Percentiles rank a stretch among this genome's conserved stretches.
phyloP scores from a whole-genome alignment of 2,797 vertebrate genomes.

The Lithobates sylvaticus region DNA sequence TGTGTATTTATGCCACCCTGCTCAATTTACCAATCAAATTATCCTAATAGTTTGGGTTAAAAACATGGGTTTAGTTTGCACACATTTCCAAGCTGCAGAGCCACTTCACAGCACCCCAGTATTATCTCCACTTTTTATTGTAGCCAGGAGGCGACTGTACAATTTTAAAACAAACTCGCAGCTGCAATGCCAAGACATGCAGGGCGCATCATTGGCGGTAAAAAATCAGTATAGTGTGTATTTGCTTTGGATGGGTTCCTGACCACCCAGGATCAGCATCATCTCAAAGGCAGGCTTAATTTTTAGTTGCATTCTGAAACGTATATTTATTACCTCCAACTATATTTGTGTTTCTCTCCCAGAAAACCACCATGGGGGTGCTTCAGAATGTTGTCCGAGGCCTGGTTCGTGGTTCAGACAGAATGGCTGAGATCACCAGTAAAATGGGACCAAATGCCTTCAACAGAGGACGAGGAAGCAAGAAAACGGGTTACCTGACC shows the following conservation, averaged over 20 bases:
- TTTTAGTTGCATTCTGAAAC: not conserved
- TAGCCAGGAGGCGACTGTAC: too few species aligned
- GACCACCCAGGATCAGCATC: not conserved
- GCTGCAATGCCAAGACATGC: too few species aligned
- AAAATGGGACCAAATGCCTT: slow-evolving; percentile 87
- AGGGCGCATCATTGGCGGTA: too few species aligned
- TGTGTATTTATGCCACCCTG: too few species aligned
- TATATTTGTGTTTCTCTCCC: not conserved
- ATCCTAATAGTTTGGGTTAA: too few species aligned
- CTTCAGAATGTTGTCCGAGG: slow-evolving; percentile 81
- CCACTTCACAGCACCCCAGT: too few species aligned
- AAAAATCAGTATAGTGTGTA: not conserved
- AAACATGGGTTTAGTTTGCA: too few species aligned
- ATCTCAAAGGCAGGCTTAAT: not conserved
- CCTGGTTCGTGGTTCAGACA: slow-evolving; percentile 87
- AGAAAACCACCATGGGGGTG: slow-evolving; percentile 81
- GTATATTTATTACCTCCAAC: not conserved
- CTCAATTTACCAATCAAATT: too few species aligned
- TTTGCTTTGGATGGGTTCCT: not conserved
- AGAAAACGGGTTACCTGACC: slow-evolving; percentile 75
- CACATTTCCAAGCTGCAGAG: too few species aligned
- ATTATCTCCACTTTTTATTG: too few species aligned
- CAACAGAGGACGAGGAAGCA: slow-evolving; percentile 83
- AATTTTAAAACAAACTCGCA: too few species aligned
- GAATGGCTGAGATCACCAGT: slow-evolving; percentile 88